Conservation (phyloP, 2,888 invertebrate species). For the Carcina quercana region DNA sequence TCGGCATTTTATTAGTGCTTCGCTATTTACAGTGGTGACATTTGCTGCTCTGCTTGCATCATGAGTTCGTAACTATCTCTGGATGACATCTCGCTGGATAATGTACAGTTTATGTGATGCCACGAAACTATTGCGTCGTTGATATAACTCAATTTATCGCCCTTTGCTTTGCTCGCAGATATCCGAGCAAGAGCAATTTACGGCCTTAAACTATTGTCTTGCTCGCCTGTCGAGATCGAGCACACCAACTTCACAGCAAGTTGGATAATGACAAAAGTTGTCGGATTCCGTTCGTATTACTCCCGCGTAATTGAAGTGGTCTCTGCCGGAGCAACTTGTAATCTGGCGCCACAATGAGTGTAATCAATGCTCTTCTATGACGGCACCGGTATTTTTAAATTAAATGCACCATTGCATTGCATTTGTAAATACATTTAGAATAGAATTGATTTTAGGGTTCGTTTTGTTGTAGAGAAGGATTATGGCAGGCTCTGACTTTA, state of each 20-base stretch:
- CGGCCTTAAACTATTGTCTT: conserved; percentile 9
- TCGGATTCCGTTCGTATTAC: conserved; percentile 10
- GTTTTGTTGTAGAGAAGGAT: neutral
- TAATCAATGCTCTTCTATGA: neutral
- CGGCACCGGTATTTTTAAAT: too few species aligned
- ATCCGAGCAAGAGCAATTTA: conserved; percentile 13
- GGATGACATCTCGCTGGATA: conserved; percentile 26
- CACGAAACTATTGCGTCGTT: conserved; percentile 9
- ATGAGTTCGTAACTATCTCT: too few species aligned
- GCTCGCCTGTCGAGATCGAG: conserved; percentile 10
- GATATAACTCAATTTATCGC: too few species aligned
- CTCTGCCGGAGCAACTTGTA: conserved; percentile 4
- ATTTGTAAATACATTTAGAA: too few species aligned
- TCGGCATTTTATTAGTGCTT: conserved; percentile 35
- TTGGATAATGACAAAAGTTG: conserved; percentile 21
- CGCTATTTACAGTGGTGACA: conserved; percentile 36
- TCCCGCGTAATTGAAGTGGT: conserved; percentile 7
- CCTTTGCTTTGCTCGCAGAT: too few species aligned
- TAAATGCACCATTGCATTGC: too few species aligned
- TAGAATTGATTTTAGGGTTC: too few species aligned
- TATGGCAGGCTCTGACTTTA: neutral
- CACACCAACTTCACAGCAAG: conserved; percentile 17
- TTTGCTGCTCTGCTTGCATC: conserved; percentile 29
- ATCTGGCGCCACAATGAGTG: conserved; percentile 1
- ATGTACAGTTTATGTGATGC: conserved; percentile 25